Evolutionary conservation across 2,797 vertebrate species (phyloP).

Genomic region (Lacerta bilineata): DNA sequence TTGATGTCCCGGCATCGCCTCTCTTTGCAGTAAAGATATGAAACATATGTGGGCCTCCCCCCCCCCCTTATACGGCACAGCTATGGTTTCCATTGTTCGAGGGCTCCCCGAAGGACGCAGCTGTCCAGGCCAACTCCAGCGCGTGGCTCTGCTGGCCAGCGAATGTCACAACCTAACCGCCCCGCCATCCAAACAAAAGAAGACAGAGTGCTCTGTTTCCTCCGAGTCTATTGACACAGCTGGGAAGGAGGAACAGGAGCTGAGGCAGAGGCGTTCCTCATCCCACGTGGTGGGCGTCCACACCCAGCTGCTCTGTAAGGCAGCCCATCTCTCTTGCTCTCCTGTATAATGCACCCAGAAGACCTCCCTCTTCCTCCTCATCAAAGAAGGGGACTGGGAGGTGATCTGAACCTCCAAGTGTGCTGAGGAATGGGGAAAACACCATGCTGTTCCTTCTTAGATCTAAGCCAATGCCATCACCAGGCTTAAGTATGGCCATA

Average conservation of each 20-base stretch:
- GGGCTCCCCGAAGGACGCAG: neutral
- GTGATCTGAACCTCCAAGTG: neutral
- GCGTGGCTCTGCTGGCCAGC: constrained; percentile 30
- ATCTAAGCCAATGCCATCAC: neutral
- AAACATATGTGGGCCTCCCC: neutral
- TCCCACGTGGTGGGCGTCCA: constrained; percentile 57
- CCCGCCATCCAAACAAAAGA: constrained; percentile 37
- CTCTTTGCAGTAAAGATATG: accelerated
- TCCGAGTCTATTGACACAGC: constrained; percentile 87
- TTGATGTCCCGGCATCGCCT: neutral
- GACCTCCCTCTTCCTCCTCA: neutral
- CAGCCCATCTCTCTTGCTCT: accelerated
- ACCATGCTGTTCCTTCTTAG: neutral
- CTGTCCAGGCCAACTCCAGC: neutral
- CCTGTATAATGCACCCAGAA: accelerated
- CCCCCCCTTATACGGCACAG: neutral
- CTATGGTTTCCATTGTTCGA: neutral
- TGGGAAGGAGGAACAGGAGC: constrained; percentile 76
- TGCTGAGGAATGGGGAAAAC: neutral
- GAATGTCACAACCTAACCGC: constrained; percentile 4
- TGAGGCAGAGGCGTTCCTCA: constrained; percentile 22
- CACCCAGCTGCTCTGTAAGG: neutral
- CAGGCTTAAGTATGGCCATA: too few species aligned
- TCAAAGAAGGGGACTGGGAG: neutral
- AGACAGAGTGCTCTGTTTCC: constrained; percentile 75